Base-by-base conservation (phyloP, 2,888 invertebrate genomes). In the Cephus spinipes region DNA sequence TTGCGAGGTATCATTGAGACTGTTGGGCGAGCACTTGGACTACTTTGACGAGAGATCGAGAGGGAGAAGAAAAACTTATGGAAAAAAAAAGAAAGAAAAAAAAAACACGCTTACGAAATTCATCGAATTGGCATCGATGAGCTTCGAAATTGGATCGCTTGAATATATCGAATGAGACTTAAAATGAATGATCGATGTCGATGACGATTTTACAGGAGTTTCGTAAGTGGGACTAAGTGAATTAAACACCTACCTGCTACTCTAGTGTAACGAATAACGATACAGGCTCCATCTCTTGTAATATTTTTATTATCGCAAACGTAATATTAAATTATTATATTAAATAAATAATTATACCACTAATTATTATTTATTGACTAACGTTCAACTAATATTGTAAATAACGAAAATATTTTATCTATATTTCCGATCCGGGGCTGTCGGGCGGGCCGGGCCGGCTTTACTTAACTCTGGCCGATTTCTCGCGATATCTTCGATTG, bases 321-420 rank as follows among this genome's bases (percentile, higher is more conserved):
- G 87, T 88, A 89, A 87, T 83, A 87, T 77, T 77, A 74, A 33
- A 40, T 85, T 86, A 87, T 83, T 79, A 84, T 86, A 86, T 85
- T 87, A 87, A 89, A 87, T 88, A 88, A 88, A 87, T 87, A 86
- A 90, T 88, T 90, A 89, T 88, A 89, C 88, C 87, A 90, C 88
- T 88, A 89, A 88, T 90, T 91, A 91, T 90, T 90, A 91, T 90
- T 90, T 90, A 90, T 90, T 87, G 86, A 90, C 90, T 91, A 91
- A 89, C 88, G 88, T 90, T 91, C 88, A 89, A 91, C 89, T 90
- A 90, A 91, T 90, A 91, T 90, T 91, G 91, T 91, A 91, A 90
- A 91, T 86, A 91, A 90, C 89, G 90, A 91, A 90, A 91, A 91
- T 91, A 91, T 91, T 91, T 91, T 91, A 91, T 91, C 91, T 91